These are phyloP conservation scores for Parotia lawesii DNA, from an alignment of 2,113 vertebrate species.

Conservation along the genomic window DNA sequence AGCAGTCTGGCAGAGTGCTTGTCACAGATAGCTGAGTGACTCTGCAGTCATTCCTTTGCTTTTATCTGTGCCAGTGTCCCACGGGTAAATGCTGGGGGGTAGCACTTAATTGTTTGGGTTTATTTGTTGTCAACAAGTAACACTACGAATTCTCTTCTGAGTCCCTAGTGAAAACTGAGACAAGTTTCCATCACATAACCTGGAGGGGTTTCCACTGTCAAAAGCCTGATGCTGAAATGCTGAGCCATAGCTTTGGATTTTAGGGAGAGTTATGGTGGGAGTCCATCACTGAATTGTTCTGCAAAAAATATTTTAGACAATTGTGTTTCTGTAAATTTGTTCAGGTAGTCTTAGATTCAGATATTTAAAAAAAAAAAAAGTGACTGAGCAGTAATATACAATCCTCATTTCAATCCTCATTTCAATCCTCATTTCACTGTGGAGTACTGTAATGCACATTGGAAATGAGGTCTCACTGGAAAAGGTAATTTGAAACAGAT, in stretches of 20 bases:
- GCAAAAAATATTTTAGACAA: not conserved
- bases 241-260: not conserved
- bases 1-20: not conserved
- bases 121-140: conserved; percentile 15
- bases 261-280: not conserved
- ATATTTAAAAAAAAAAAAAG: not conserved
- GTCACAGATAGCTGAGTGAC: not conserved
- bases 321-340: not conserved
- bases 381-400: not conserved
- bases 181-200: not conserved
- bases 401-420: conserved; percentile 41
- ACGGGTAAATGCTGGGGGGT: not conserved
- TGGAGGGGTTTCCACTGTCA: not conserved
- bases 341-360: not conserved
- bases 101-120: conserved; percentile 8
- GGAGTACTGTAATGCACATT: conserved; percentile 26
- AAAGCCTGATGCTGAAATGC: not conserved
- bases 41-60: not conserved
- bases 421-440: conserved; percentile 47
- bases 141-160: not conserved
- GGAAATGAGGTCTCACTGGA: conserved; percentile 59
- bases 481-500: conserved; percentile 62
- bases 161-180: not conserved
- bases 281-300: not conserved
- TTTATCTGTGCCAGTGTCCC: not conserved